These are phyloP conservation scores for Sebastes oblongus DNA, from an alignment of 2,797 vertebrate species.

Conservation along the genomic window DNA sequence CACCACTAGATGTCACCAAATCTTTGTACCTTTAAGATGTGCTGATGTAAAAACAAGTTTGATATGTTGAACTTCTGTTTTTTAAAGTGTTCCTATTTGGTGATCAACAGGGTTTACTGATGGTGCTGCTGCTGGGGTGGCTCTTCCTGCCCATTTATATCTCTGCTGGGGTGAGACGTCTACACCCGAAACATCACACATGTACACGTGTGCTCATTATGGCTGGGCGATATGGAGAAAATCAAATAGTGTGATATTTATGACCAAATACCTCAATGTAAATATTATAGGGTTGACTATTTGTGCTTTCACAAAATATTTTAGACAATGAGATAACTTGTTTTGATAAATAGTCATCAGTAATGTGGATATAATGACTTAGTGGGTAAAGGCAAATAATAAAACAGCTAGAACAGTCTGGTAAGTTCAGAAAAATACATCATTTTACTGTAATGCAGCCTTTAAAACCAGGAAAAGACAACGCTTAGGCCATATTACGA, in stretches of 20 bases:
- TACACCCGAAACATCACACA: not conserved
- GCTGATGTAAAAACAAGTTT: not conserved
- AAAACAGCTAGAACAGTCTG: rapidly evolving
- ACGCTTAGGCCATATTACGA: too few species aligned
- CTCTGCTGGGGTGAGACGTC: conserved; percentile 86
- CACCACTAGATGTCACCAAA: rapidly evolving
- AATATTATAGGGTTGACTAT: too few species aligned
- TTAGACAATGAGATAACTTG: too few species aligned
- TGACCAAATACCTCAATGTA: too few species aligned
- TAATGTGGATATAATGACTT: too few species aligned
- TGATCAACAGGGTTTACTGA: conserved; percentile 88
- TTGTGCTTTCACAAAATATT: rapidly evolving
- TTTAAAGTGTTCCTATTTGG: not conserved
- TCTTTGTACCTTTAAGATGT: not conserved
- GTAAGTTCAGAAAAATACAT: too few species aligned
- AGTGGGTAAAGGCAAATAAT: too few species aligned
- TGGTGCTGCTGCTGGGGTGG: conserved; percentile 92
- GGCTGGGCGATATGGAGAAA: too few species aligned
- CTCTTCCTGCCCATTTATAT: conserved; percentile 96
- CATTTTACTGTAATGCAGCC: too few species aligned
- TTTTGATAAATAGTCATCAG: too few species aligned
- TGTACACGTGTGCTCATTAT: not conserved
- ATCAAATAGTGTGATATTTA: too few species aligned
- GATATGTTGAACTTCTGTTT: not conserved
- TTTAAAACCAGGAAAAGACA: too few species aligned